Conservation (phyloP, 1,140 invertebrate genomes). For the Himalopsyche phryganea region DNA sequence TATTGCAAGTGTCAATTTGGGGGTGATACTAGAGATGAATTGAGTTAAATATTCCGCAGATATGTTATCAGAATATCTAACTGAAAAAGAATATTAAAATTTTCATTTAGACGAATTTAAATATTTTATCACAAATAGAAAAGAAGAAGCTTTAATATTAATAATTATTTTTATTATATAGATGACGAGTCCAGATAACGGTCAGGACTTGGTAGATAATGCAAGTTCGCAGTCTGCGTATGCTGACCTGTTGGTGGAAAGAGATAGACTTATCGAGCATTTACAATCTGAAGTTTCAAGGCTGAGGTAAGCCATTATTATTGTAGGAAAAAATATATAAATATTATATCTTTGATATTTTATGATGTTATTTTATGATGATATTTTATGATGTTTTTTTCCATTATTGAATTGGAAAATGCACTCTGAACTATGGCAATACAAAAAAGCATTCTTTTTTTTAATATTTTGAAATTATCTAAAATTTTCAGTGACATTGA, state of each 20-base stretch:
- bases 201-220: slow-evolving; percentile 39
- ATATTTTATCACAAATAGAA: too few species aligned
- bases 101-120: too few species aligned
- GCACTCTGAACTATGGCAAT: not conserved
- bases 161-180: slow-evolving; percentile 18
- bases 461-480: too few species aligned
- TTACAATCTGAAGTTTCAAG: slow-evolving; percentile 69
- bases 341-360: not conserved
- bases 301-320: slow-evolving; percentile 50
- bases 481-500: too few species aligned
- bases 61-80: too few species aligned
- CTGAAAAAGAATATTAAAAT: too few species aligned
- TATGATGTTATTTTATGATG: not conserved
- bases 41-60: too few species aligned
- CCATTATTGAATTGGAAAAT: not conserved
- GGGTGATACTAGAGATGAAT: too few species aligned
- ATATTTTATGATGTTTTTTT: not conserved
- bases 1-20: too few species aligned
- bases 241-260: slow-evolving; percentile 51
- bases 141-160: not conserved
- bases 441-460: too few species aligned
- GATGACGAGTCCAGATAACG: slow-evolving; percentile 38
- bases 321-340: not conserved
- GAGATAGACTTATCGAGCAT: slow-evolving; percentile 82
- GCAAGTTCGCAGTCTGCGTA: slow-evolving; percentile 41